Evolutionary conservation across 2,888 invertebrate genomes (phyloP), one percentile per base, ranked within the genome.

Genomic region (Ramazzottius varieornatus): DNA sequence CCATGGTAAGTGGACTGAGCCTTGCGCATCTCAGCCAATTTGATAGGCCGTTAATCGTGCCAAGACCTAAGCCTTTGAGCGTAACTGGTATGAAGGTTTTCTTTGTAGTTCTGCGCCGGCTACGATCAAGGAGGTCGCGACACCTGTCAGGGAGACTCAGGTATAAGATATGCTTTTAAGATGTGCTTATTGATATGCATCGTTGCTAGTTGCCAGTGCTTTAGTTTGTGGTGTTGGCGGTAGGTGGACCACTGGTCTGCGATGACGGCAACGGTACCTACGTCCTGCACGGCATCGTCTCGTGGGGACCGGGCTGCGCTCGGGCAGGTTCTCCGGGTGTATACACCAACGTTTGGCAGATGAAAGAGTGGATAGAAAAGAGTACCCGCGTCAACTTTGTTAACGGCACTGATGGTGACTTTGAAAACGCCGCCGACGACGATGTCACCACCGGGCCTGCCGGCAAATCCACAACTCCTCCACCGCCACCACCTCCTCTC

Each of bases 31-130:
- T 40, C 20, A 40, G 8, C 20, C 40, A 40, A 40, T 40, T 40
- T n/a, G n/a, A n/a, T n/a, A n/a, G n/a, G n/a, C n/a, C n/a, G n/a
- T n/a, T n/a, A n/a, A n/a, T n/a, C n/a, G n/a, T n/a, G n/a, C n/a
- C n/a, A n/a, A n/a, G n/a, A n/a, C n/a, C n/a, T n/a, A n/a, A n/a
- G n/a, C 20, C 8, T 20, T 40, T 40, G 40, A 13, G 20, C 40
- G 40, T 40, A 40, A 13, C 40, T 40, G 40, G 40, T 40, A 13
- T 40, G 40, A 8, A 40, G 8, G n/a, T n/a, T n/a, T n/a, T n/a
- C n/a, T n/a, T n/a, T 54, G 54, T 29, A 54, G 54, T 54, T 54
- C 24, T 54, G 54, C 54, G 54, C 54, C 4, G 54, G 54, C 8
- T 54, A 24, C 29, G 54, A 54, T 8, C 20, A 29, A 54, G 54